A percentile compares a stretch with the other conserved stretches of the same genome.
Evolutionary conservation across 1,140 invertebrate genomes (phyloP).

Genomic region (roundworm (Caenorhabditis elegans)): WBcel235 BX284604.4:5941001-5941500

Average conservation of each 20-base stretch:
- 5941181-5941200: too few relatives aligned
- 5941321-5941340: not conserved
- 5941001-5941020: too few relatives aligned
- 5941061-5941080: too few relatives aligned
- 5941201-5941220: not conserved
- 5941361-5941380: not conserved
- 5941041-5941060: too few relatives aligned
- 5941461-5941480: not conserved
- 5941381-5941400: conserved; percentile 7
- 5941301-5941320: too few relatives aligned
- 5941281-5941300: too few relatives aligned
- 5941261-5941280: not conserved
- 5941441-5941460: not conserved
- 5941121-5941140: too few relatives aligned
- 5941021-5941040: too few relatives aligned
- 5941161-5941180: too few relatives aligned
- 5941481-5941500: not conserved
- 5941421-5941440: not conserved
- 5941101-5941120: too few relatives aligned
- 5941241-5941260: not conserved
- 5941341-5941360: not conserved
- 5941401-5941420: not conserved
- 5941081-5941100: too few relatives aligned
- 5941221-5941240: not conserved
- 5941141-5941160: too few relatives aligned